Percentiles rank a stretch among this genome's conserved stretches.
phyloP scores from a whole-genome alignment of 2,797 vertebrate species.

The Pangasius macronema region DNA sequence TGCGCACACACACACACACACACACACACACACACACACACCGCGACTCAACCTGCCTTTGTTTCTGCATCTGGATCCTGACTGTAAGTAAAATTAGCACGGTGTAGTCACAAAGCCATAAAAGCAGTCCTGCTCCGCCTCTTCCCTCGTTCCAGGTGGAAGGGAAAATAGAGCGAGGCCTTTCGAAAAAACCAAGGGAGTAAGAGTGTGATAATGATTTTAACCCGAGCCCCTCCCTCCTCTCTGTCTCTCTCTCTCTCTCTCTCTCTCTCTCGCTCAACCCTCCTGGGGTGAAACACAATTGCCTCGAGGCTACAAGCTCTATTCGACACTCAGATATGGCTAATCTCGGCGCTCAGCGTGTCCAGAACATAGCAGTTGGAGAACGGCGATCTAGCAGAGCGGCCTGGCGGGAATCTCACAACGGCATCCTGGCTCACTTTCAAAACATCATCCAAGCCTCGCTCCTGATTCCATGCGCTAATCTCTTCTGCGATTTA shows the following conservation, averaged over 20 bases:
- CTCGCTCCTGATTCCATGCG: not conserved
- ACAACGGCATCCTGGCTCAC: not conserved
- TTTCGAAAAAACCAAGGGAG: not conserved
- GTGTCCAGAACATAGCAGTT: constrained; percentile 28
- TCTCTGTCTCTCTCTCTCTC: constrained; percentile 3
- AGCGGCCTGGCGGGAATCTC: constrained; percentile 13
- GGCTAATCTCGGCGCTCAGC: constrained; percentile 47
- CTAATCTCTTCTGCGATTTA: not conserved
- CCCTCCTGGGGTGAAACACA: constrained; percentile 58
- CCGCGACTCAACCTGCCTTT: constrained; percentile 43
- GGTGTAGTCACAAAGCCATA: constrained; percentile 46
- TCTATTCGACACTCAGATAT: constrained; percentile 44
- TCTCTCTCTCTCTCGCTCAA: constrained; percentile 13
- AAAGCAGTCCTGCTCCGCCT: constrained; percentile 27
- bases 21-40: constrained; percentile 26
- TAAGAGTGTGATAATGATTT: constrained; percentile 30
- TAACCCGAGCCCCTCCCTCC: constrained; percentile 19
- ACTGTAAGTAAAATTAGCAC: constrained; percentile 56
- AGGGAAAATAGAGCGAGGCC: constrained; percentile 39
- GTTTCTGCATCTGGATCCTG: constrained; percentile 56
- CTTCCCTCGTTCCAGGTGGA: constrained; percentile 36
- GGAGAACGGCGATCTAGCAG: constrained; percentile 25
- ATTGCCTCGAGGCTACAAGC: constrained; percentile 66
- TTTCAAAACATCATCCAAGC: constrained; percentile 4
- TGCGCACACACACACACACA: constrained; percentile 21